Conservation (phyloP, 2,888 invertebrate species). For the Sycophila texana region DNA sequence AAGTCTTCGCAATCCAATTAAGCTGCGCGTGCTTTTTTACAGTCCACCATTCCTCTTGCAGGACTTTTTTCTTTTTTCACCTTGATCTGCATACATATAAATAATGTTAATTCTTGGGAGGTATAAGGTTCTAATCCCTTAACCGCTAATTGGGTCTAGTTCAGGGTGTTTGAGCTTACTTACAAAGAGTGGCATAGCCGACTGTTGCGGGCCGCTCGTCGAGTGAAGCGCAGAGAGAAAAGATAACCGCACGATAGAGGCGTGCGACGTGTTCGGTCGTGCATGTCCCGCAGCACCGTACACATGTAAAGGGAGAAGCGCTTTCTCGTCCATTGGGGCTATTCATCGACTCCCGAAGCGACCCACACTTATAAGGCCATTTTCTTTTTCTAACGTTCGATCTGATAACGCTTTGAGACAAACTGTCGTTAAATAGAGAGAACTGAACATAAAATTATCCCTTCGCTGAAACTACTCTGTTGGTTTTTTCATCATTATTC, state of each 20-base stretch:
- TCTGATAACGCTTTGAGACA: neutral
- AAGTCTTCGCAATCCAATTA: neutral
- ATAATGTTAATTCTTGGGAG: neutral
- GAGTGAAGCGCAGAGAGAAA: neutral
- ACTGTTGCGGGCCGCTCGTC: neutral
- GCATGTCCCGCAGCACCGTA: neutral
- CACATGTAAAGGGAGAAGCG: neutral
- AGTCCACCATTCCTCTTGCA: no score
- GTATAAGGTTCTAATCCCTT: conserved; percentile 5
- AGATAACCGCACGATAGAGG: neutral
- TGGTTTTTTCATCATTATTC: no score
- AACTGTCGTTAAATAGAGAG: neutral
- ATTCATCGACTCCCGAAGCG: neutral
- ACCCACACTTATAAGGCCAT: neutral
- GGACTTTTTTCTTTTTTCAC: no score
- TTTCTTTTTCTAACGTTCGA: neutral
- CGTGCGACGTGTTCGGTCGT: neutral
- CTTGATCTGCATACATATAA: no score
- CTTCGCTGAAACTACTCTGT: no score
- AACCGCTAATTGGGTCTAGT: conserved; percentile 7
- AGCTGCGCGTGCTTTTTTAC: neutral
- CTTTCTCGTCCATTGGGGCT: neutral
- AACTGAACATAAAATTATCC: neutral
- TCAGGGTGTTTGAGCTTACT: neutral
- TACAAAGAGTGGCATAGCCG: neutral